Base-by-base conservation (phyloP, 2,113 vertebrate species). In the Litocranius walleri region DNA sequence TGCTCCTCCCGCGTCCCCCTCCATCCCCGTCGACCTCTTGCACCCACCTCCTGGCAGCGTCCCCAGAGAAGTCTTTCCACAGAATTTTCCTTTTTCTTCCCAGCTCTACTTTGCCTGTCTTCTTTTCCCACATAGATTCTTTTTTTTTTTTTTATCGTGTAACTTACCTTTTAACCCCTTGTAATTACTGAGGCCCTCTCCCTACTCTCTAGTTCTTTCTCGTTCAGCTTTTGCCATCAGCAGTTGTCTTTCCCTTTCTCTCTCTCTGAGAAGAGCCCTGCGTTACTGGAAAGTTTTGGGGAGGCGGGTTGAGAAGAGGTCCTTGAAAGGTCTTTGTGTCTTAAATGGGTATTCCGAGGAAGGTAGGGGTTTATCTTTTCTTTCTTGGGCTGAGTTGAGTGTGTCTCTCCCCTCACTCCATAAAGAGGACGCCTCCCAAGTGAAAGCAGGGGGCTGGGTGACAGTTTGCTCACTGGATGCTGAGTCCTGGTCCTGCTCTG, bases 1-100 rank as follows among this genome's bases (percentile, higher is more conserved):
- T 16, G 12, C n/a, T 62, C 30, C 71, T 81, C 27, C 64, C 3
- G 0, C 0, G 2, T 45, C 21, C 5, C 45, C 0, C 0, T 4
- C 45, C 0, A 0, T n/a, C 54, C 17, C 25, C 29, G 43, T 43
- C 0, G 74, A 7, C 48, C 8, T 16, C 30, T 3, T 3, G 19
- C 27, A 10, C 23, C 8, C 13, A 23, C 48, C 89, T 52, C 1
- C 16, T 12, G 27, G 50, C 56, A 29, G 1, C 6, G 3, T n/a
- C 21, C 50, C 80, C 62, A 2, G 10, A 7, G 52, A 45, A 7
- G 15, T 12, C 27, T 54, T 64, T 5, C 45, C 17, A 6, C 4
- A 40, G 48, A 29, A 45, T 30, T 90, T 77, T 21, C 29, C 62
- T 9, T 61, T 71, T 15, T 43, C 61, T 50, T 71, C 71, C 40